These are phyloP conservation scores for Pristionchus entomophagus DNA, from an alignment of 2,888 invertebrate genomes.

Conservation along the genomic window DNA sequence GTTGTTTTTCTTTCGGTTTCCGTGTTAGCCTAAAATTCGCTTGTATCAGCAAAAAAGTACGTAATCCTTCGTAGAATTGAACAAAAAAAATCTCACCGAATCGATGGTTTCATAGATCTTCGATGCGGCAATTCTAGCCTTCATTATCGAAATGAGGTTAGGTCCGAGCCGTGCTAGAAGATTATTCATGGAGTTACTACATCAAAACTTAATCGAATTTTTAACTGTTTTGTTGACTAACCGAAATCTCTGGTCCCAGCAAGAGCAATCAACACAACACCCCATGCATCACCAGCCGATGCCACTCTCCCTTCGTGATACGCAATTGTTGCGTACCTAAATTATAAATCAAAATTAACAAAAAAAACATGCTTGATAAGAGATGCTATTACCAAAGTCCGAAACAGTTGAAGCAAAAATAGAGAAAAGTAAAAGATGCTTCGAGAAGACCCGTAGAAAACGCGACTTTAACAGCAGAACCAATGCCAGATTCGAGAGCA, in stretches of 20 bases:
- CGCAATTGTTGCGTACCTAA: neutral
- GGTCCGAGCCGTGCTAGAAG: neutral
- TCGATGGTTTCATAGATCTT: neutral
- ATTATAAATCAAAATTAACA: too few relatives aligned
- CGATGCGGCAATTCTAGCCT: neutral
- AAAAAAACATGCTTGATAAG: too few relatives aligned
- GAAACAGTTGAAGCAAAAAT: neutral
- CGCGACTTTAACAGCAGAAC: neutral
- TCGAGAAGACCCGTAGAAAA: neutral
- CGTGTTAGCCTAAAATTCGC: too few relatives aligned
- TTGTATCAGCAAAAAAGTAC: too few relatives aligned
- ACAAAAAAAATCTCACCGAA: too few relatives aligned
- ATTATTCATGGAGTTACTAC: too few relatives aligned
- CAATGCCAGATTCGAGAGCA: neutral
- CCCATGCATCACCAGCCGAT: neutral
- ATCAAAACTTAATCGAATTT: too few relatives aligned
- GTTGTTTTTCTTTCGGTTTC: too few relatives aligned
- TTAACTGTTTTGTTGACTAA: too few relatives aligned
- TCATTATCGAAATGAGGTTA: neutral
- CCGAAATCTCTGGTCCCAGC: too few relatives aligned
- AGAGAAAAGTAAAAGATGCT: neutral
- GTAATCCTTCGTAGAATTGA: too few relatives aligned
- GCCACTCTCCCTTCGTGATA: neutral
- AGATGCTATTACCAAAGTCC: conserved; percentile 22
- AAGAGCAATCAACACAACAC: too few relatives aligned